Conservation (phyloP, 1,140 invertebrate species). For the Aphidius gifuensis region DNA sequence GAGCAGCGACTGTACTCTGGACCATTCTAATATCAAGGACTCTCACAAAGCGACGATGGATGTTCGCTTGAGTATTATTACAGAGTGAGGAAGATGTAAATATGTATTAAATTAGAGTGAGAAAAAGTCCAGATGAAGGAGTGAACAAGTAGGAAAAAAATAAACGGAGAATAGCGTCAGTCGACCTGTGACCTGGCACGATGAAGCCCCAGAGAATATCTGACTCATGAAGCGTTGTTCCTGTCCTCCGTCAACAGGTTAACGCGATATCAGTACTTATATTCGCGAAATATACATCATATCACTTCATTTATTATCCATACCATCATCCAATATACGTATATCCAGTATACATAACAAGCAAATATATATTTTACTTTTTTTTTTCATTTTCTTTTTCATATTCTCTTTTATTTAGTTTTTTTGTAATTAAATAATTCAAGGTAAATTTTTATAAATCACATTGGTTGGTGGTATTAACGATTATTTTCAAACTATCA, state of each 20-base stretch:
- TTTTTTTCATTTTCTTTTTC: slow-evolving; percentile 5
- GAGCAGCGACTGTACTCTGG: slow-evolving; percentile 34
- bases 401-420: neutral
- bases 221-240: slow-evolving; percentile 46
- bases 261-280: slow-evolving; percentile 14
- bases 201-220: slow-evolving; percentile 45
- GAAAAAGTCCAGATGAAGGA: slow-evolving; percentile 31
- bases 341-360: no score
- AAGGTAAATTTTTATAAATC: no score
- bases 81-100: slow-evolving; percentile 10
- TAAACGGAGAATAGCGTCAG: slow-evolving; percentile 23
- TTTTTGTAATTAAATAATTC: no score
- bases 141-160: slow-evolving; percentile 32
- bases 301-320: neutral
- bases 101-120: slow-evolving; percentile 1
- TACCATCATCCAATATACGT: no score
- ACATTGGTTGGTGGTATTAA: no score
- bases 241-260: slow-evolving; percentile 29
- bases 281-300: slow-evolving; percentile 12
- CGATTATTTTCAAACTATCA: no score
- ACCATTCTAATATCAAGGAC: slow-evolving; percentile 54
- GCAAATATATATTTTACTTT: neutral
- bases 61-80: slow-evolving; percentile 29
- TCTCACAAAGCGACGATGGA: slow-evolving; percentile 33
- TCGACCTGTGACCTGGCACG: slow-evolving; percentile 48